These are phyloP conservation scores for Spodoptera frugiperda DNA, from an alignment of 1,140 invertebrate species.

Conservation along the genomic window DNA sequence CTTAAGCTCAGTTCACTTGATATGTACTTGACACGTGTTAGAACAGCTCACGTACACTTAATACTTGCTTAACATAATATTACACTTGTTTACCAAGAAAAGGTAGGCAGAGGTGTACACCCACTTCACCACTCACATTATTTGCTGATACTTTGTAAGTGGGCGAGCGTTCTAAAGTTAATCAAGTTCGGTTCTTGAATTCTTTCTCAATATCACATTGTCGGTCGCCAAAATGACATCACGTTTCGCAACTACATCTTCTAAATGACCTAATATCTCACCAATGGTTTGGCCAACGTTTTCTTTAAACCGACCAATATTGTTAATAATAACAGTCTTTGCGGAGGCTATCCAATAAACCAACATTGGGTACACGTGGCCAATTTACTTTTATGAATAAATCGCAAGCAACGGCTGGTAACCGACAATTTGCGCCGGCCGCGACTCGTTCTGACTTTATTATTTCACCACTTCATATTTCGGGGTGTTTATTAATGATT, in stretches of 20 bases:
- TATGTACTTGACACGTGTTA: too few species aligned
- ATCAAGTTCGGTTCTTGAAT: too few species aligned
- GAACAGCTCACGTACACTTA: too few species aligned
- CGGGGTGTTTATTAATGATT: slow-evolving; percentile 74
- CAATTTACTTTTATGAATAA: slow-evolving; percentile 74
- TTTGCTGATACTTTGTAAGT: too few species aligned
- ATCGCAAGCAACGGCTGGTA: slow-evolving; percentile 59
- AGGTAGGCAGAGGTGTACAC: too few species aligned
- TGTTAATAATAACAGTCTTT: slow-evolving; percentile 45
- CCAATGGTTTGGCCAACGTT: not conserved
- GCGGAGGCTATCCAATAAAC: slow-evolving; percentile 62
- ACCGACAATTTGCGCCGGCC: slow-evolving; percentile 60
- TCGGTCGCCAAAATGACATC: not conserved
- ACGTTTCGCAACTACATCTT: not conserved
- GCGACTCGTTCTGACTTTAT: slow-evolving; percentile 60
- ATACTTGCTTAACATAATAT: too few species aligned
- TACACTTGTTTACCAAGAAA: too few species aligned
- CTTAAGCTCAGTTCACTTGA: too few species aligned
- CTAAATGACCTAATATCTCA: slow-evolving; percentile 7
- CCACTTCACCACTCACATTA: too few species aligned
- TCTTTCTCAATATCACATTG: not conserved
- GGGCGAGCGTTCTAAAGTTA: too few species aligned
- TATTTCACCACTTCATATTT: slow-evolving; percentile 72
- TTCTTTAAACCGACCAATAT: slow-evolving; percentile 35
- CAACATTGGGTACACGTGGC: slow-evolving; percentile 62